A percentile compares a stretch with the other conserved stretches of the same genome.
Evolutionary conservation across 2,797 vertebrate species (phyloP).

Genomic region (Gorsachius magnificus): DNA sequence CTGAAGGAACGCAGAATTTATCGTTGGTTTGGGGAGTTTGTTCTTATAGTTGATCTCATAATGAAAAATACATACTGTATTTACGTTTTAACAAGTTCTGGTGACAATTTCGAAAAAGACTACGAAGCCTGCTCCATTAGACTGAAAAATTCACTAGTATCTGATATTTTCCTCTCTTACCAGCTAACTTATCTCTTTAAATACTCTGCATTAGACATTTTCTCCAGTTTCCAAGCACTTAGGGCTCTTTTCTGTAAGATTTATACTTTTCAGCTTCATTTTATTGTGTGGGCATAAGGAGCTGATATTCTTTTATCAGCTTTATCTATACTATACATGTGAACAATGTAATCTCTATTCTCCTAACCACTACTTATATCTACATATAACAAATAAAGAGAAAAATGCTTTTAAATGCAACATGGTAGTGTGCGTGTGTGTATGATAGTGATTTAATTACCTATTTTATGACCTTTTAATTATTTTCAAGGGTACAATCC

Average conservation of each 20-base stretch:
- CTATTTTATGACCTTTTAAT: neutral
- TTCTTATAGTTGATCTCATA: neutral
- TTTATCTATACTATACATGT: neutral
- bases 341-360: neutral
- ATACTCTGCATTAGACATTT: neutral
- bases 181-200: neutral
- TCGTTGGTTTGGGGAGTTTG: rapidly evolving
- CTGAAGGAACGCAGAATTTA: neutral
- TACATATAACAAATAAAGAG: neutral
- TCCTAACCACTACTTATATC: neutral
- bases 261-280: neutral
- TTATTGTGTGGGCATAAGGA: neutral
- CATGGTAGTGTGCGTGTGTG: too few species aligned
- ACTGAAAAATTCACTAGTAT: neutral
- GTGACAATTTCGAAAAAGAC: neutral
- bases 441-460: neutral
- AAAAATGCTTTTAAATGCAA: neutral
- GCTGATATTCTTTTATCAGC: neutral
- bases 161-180: neutral
- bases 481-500: neutral
- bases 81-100: neutral
- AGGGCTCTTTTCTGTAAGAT: neutral
- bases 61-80: neutral
- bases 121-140: neutral
- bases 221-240: neutral